Evolutionary conservation across 2,113 vertebrate genomes (phyloP).

Genomic region (Microcebus ravelobensis): DNA sequence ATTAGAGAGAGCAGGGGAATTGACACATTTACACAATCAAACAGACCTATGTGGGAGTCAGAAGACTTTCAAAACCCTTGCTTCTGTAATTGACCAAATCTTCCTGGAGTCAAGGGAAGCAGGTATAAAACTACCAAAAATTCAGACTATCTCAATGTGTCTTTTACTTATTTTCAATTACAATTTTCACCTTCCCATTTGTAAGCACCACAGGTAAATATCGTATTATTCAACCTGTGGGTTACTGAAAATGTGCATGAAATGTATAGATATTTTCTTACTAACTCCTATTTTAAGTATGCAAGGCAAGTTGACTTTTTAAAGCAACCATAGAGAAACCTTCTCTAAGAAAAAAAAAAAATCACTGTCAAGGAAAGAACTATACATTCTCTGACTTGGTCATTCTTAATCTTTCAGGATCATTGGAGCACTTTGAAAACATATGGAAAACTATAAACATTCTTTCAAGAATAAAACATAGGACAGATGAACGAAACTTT

Average conservation of each 20-base stretch:
- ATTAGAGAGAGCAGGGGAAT: constrained; percentile 29
- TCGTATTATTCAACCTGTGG: background rate
- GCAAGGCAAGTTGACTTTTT: background rate
- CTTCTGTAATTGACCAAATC: constrained; percentile 25
- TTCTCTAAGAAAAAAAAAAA: constrained; percentile 1
- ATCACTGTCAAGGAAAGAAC: background rate
- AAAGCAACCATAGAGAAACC: background rate
- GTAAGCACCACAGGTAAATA: background rate
- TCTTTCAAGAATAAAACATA: background rate
- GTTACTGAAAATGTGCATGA: background rate
- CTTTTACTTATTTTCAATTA: background rate
- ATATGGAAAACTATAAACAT: background rate
- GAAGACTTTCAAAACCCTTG: background rate
- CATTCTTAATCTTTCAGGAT: background rate
- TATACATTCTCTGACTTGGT: background rate
- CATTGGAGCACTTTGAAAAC: background rate
- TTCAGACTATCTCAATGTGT: background rate
- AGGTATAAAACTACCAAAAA: background rate
- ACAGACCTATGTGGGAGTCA: background rate
- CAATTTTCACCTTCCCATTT: background rate
- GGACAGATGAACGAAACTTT: background rate
- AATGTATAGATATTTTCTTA: background rate
- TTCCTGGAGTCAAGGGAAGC: background rate
- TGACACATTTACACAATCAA: constrained; percentile 50
- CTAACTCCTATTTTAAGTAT: background rate